Percentiles rank a stretch among this genome's conserved stretches.
These are phyloP conservation scores for Pterocles burchelli DNA, from an alignment of 2,113 vertebrate genomes.

Conservation along the genomic window DNA sequence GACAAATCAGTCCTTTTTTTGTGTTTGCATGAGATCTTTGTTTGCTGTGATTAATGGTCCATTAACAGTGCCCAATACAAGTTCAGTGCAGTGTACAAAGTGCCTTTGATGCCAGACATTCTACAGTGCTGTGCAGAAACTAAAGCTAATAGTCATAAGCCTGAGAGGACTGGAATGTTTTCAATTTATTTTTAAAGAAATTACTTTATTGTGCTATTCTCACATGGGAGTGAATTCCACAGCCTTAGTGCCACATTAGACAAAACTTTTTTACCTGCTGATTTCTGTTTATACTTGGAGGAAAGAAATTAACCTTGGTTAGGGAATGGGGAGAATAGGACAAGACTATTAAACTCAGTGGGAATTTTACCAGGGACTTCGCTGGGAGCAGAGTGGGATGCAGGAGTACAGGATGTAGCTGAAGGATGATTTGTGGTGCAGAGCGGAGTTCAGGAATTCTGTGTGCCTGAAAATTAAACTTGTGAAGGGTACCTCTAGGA, in stretches of 20 bases:
- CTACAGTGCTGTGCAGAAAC: conserved; percentile 58
- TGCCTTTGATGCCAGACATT: conserved; percentile 69
- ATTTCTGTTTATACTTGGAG: conserved; percentile 43
- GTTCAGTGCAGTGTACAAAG: conserved; percentile 56
- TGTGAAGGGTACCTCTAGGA: neutral
- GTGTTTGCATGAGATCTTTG: conserved; percentile 62
- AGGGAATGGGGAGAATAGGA: neutral
- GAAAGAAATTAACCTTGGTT: conserved; percentile 33
- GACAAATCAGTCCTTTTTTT: neutral
- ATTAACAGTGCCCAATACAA: conserved; percentile 35
- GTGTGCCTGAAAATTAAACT: neutral
- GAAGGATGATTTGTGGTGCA: neutral
- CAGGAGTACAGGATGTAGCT: neutral
- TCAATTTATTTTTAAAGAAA: conserved; percentile 70
- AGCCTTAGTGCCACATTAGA: conserved; percentile 25
- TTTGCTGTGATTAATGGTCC: conserved; percentile 57
- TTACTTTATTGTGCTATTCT: conserved; percentile 63
- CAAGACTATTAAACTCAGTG: neutral
- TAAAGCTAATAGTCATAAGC: conserved; percentile 48
- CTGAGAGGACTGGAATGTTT: conserved; percentile 62
- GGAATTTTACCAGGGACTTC: conserved; percentile 28
- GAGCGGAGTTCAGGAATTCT: neutral
- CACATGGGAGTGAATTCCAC: conserved; percentile 62
- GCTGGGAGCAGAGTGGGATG: neutral
- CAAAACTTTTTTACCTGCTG: conserved; percentile 57